Conservation (phyloP, 1,140 invertebrate genomes). For the Bombus superbus region DNA sequence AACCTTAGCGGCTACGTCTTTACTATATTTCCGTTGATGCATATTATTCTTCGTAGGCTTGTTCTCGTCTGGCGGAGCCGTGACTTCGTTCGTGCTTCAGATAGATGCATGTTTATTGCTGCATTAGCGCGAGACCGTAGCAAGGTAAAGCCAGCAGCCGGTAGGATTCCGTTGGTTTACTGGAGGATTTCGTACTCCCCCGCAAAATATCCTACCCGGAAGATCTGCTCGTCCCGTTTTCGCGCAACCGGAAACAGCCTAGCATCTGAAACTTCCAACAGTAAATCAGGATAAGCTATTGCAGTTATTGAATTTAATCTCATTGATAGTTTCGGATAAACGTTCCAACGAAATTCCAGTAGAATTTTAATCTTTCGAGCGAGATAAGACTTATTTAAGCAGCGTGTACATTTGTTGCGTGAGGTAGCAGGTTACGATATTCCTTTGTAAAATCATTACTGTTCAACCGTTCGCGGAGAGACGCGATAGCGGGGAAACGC, state of each 20-base stretch:
- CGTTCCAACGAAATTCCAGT: background rate
- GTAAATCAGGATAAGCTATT: background rate
- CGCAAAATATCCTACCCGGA: conserved; percentile 65
- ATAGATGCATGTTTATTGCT: conserved; percentile 78
- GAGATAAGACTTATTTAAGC: too few relatives aligned
- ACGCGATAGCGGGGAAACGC: too few relatives aligned
- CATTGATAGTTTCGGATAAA: too few relatives aligned
- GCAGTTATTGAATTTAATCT: conserved; percentile 13
- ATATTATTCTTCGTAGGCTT: background rate
- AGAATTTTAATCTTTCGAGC: background rate
- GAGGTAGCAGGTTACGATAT: too few relatives aligned
- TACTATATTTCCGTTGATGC: background rate
- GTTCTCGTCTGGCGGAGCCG: background rate
- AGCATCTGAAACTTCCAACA: background rate
- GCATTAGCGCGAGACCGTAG: conserved; percentile 65
- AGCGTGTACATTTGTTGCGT: too few relatives aligned
- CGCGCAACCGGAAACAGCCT: conserved; percentile 54
- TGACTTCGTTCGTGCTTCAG: conserved; percentile 51
- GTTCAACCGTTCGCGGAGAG: too few relatives aligned
- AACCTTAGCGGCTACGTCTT: background rate
- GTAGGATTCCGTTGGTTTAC: conserved; percentile 73
- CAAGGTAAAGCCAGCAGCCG: conserved; percentile 39
- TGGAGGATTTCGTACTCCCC: conserved; percentile 59
- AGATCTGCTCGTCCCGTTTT: conserved; percentile 46
- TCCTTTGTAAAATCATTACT: too few relatives aligned